Base-by-base conservation (phyloP, 23 tunicate species). In the Pegea sp. region DNA sequence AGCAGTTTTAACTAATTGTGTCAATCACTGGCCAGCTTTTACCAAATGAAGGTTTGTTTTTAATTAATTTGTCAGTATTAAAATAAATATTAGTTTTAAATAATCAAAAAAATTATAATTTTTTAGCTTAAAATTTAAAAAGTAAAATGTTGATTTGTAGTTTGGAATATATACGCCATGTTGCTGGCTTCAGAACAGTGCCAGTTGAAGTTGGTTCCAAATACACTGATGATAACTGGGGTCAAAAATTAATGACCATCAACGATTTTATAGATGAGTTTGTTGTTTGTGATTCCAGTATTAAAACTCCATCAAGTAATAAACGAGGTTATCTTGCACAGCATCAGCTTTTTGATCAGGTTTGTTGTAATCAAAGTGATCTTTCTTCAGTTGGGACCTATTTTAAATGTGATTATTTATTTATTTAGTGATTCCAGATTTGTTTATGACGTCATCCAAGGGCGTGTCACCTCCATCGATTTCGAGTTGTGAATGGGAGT, bases 171-270 rank as follows among this genome's bases (percentile, higher is more conserved):
- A 53, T 91, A 18, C 46, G 48, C 48, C 25, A 60, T 22, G 46
- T 72, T 25, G 74, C 81, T 24, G 90, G 90, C 27, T 71, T 69
- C 28, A 54, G 99, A 52, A 58, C 77, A 24, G 99, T 91, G 2
- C 99, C 99, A 18, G 77, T 91, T 20, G 99, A 91, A 54, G 48
- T 72, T 2, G 99, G 99, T 1, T 58, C 78, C 24, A 91, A 71
- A 54, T 91, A 91, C 62, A 91, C 99, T 23, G 90, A 91, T 62
- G 86, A 78, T 28, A 44, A 56, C 13, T 91, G 99, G 99, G 93
- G 99, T 4, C 99, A 91, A 59, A 64, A 59, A 30, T 59, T 91
- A 29, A 91, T 78, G 65, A 78, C 92, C 22, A 52, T 91, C 20
- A 33, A 55, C 0, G 43, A 63, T 7, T 91, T 91, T 54, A 60